Evolutionary conservation across 1,140 invertebrate genomes (phyloP).

Genomic region (Pinna nobilis): DNA sequence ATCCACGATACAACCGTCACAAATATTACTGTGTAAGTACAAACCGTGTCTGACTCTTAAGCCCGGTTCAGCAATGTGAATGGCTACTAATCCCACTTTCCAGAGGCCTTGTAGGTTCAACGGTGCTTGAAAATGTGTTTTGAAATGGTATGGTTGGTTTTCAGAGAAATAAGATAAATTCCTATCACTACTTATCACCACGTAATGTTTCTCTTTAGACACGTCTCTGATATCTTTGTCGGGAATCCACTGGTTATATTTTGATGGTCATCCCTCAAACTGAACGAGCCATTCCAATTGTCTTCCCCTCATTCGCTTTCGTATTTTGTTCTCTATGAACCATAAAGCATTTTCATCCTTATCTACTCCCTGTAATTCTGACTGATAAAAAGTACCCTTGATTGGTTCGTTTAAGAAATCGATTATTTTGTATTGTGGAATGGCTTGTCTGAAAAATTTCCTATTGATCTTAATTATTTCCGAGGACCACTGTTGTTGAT

Average conservation of each 20-base stretch:
- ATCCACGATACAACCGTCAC: constrained; percentile 33
- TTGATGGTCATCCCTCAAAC: constrained; percentile 36
- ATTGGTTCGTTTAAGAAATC: constrained; percentile 30
- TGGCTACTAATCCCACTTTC: constrained; percentile 29
- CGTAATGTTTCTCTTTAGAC: constrained; percentile 12
- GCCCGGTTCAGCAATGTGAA: neutral
- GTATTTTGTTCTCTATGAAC: constrained; percentile 35
- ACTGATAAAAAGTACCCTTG: constrained; percentile 31
- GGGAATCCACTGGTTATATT: constrained; percentile 38
- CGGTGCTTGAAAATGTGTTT: constrained; percentile 24
- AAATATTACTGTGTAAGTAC: constrained; percentile 36
- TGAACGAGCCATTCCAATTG: constrained; percentile 26
- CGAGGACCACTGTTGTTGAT: constrained; percentile 19
- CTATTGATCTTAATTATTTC: constrained; percentile 7
- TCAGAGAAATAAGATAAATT: constrained; percentile 11
- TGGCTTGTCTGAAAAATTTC: neutral
- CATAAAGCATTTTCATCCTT: constrained; percentile 34
- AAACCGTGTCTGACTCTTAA: neutral
- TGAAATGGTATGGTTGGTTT: constrained; percentile 28
- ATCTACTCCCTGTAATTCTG: constrained; percentile 25
- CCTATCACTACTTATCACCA: constrained; percentile 18
- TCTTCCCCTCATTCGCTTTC: constrained; percentile 26
- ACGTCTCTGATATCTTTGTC: no score
- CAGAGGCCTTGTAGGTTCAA: constrained; percentile 29
- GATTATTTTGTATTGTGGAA: constrained; percentile 25